A percentile compares a stretch with the other conserved stretches of the same genome.
Conservation (phyloP, 2,888 invertebrate genomes). For the Luperina nickerlii region DNA sequence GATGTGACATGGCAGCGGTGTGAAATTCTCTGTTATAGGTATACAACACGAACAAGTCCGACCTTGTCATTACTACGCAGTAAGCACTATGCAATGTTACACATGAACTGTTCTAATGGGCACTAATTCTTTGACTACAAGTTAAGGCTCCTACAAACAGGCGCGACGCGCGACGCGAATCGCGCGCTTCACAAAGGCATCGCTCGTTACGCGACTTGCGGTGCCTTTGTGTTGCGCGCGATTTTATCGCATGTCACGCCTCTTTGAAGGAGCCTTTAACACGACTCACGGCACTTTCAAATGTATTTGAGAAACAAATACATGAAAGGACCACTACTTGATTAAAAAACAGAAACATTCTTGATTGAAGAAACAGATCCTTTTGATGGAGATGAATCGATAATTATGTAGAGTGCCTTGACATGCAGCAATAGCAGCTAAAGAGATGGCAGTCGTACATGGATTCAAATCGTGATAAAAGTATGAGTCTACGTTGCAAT, state of each 20-base stretch:
- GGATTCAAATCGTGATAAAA: background rate
- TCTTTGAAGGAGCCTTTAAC: background rate
- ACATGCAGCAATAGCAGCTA: background rate
- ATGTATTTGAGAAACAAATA: conserved; percentile 39
- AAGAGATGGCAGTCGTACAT: background rate
- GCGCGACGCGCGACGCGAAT: no score
- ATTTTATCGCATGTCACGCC: no score
- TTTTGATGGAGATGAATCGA: background rate
- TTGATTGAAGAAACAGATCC: background rate
- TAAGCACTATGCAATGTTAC: conserved; percentile 42
- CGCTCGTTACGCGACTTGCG: no score
- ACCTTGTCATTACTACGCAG: conserved; percentile 70
- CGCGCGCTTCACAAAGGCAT: no score
- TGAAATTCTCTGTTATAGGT: conserved; percentile 49
- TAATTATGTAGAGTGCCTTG: background rate
- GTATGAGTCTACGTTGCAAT: background rate
- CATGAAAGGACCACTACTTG: background rate
- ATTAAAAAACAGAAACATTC: background rate
- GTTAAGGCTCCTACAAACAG: conserved; percentile 6
- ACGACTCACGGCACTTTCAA: conserved; percentile 43
- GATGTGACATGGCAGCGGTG: conserved; percentile 13
- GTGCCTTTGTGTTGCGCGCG: no score
- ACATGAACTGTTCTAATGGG: conserved; percentile 60
- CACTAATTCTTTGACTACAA: conserved; percentile 68
- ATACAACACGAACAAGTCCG: conserved; percentile 51